phyloP scores from a whole-genome alignment of 2,797 vertebrate genomes.

The Sebastes vulpes region DNA sequence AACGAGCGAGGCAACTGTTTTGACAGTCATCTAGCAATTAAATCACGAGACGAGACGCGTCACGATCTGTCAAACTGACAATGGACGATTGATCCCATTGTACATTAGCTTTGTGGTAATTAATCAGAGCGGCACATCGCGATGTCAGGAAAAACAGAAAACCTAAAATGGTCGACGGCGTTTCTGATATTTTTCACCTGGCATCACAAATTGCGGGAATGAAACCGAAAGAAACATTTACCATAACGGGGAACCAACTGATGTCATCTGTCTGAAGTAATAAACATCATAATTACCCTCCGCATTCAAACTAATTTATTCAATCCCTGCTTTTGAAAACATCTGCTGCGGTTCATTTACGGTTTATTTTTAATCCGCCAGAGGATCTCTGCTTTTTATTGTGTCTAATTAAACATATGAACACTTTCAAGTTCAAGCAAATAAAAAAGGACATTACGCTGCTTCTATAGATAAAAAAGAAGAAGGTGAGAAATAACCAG shows the following conservation, averaged over 20 bases:
- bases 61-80: conserved; percentile 20
- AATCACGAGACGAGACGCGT: conserved; percentile 5
- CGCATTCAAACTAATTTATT: conserved; percentile 11
- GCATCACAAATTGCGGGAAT: not conserved
- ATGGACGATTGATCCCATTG: not conserved
- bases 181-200: conserved; percentile 18
- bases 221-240: conserved; percentile 14
- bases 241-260: not conserved
- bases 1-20: not conserved
- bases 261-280: conserved; percentile 3
- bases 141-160: not conserved
- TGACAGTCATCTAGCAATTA: conserved; percentile 14
- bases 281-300: conserved; percentile 16
- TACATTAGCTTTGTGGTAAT: not conserved
- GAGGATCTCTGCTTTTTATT: not conserved
- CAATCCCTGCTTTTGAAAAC: conserved; percentile 2
- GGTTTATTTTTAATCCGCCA: not conserved
- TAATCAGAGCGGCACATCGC: not conserved
- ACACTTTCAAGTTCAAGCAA: not conserved
- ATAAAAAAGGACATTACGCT: not conserved
- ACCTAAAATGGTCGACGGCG: not conserved
- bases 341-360: conserved; percentile 19
- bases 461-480: not conserved
- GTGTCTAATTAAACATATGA: not conserved
- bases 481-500: not conserved